Percentiles rank a stretch among this genome's conserved stretches.
phyloP scores from a whole-genome alignment of 2,888 invertebrate genomes.

The Ypsolopha sequella region DNA sequence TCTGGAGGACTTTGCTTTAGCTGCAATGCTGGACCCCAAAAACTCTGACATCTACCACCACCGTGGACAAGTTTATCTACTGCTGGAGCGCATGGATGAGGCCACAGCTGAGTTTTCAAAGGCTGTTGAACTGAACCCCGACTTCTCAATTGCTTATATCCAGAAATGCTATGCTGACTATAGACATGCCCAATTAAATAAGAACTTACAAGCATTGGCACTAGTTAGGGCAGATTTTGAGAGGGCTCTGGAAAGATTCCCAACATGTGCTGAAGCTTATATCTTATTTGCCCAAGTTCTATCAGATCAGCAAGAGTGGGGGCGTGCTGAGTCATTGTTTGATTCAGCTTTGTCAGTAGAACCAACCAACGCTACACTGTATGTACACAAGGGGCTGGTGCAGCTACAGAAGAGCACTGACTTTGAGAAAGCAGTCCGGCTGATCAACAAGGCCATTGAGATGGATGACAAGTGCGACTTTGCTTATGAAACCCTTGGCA shows the following conservation, averaged over 20 bases:
- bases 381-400: conserved; percentile 89
- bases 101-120: conserved; percentile 87
- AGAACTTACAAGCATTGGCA: conserved; percentile 72
- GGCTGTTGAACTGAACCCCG: conserved; percentile 84
- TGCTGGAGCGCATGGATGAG: conserved; percentile 84
- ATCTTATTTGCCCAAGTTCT: conserved; percentile 92
- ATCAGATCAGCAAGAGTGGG: conserved; percentile 86
- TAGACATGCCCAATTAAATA: conserved; percentile 73
- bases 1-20: conserved; percentile 82
- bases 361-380: conserved; percentile 86
- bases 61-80: conserved; percentile 87
- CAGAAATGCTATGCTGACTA: conserved; percentile 94
- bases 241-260: conserved; percentile 81
- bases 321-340: conserved; percentile 86
- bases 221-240: conserved; percentile 81
- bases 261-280: conserved; percentile 87
- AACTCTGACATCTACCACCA: conserved; percentile 95
- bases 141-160: conserved; percentile 87
- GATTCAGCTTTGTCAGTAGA: conserved; percentile 85
- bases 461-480: conserved; percentile 94
- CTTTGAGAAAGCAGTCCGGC: conserved; percentile 80
- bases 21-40: conserved; percentile 80
- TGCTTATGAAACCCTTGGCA: conserved; percentile 95
- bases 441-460: conserved; percentile 85
- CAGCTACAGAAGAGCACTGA: conserved; percentile 89